Conservation (phyloP, 23 tunicate genomes). For the Halocynthia aurantium region DNA sequence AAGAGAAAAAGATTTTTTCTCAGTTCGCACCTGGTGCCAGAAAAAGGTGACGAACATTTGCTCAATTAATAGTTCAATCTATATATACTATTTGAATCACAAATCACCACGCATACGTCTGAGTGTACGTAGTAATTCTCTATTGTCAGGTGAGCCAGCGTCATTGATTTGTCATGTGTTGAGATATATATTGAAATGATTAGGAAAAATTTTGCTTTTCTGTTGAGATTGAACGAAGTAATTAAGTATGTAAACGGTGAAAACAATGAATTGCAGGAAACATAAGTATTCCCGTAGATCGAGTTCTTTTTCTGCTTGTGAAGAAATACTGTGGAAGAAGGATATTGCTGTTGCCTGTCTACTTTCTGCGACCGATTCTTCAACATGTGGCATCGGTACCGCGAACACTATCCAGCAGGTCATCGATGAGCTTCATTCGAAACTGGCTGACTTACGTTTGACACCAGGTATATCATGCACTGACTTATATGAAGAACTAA, state of each 20-base stretch:
- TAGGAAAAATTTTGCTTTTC: too few relatives aligned
- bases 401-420: slow-evolving; percentile 21
- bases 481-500: background rate
- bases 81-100: background rate
- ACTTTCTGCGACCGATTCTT: slow-evolving; percentile 47
- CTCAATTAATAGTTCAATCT: background rate
- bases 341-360: slow-evolving; percentile 67
- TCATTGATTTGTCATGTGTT: too few relatives aligned
- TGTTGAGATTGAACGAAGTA: too few relatives aligned
- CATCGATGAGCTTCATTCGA: slow-evolving; percentile 49
- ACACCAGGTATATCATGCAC: slow-evolving; percentile 29
- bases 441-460: slow-evolving; percentile 31
- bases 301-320: slow-evolving; percentile 45
- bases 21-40: slow-evolving; percentile 55
- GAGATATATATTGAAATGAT: too few relatives aligned
- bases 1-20: slow-evolving; percentile 76
- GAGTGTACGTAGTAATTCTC: too few relatives aligned
- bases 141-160: too few relatives aligned
- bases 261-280: slow-evolving; percentile 25
- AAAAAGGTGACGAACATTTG: slow-evolving; percentile 31
- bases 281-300: slow-evolving; percentile 68
- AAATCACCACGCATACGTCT: background rate
- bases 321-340: slow-evolving; percentile 63
- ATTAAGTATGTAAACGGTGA: too few relatives aligned
- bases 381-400: slow-evolving; percentile 16